Percentiles rank a stretch among this genome's conserved stretches.
phyloP scores from a whole-genome alignment of 2,888 invertebrate species.

The Dinocampus coccinellae region DNA sequence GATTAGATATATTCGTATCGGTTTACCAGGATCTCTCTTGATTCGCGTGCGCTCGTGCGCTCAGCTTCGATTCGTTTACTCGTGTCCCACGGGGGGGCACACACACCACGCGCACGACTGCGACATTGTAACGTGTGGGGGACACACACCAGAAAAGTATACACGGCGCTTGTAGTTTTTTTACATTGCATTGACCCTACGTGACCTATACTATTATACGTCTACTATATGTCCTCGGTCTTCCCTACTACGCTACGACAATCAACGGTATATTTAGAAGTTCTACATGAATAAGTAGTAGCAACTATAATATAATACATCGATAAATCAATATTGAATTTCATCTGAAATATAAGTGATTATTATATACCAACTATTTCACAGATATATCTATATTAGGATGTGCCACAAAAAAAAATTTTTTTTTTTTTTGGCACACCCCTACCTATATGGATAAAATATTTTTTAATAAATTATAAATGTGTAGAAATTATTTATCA shows the following conservation, averaged over 20 bases:
- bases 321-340: not conserved
- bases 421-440: no score
- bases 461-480: no score
- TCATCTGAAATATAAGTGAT: no score
- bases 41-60: constrained; percentile 44
- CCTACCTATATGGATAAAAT: no score
- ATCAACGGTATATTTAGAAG: constrained; percentile 27
- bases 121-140: not conserved
- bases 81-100: constrained; percentile 16
- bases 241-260: constrained; percentile 30
- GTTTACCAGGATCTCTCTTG: constrained; percentile 30
- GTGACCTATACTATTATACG: constrained; percentile 52
- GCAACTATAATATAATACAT: not conserved
- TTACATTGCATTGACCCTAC: constrained; percentile 53
- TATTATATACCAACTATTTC: not conserved
- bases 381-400: no score
- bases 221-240: constrained; percentile 32
- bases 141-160: not conserved
- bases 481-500: not conserved
- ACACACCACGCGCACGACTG: constrained; percentile 10
- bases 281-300: constrained; percentile 1
- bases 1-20: constrained; percentile 35
- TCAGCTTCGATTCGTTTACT: constrained; percentile 51
- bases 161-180: constrained; percentile 49
- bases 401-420: no score